Percentiles rank a stretch among this genome's conserved stretches.
phyloP scores from a whole-genome alignment of 2,797 vertebrate genomes.

The Pipistrellus kuhlii region DNA sequence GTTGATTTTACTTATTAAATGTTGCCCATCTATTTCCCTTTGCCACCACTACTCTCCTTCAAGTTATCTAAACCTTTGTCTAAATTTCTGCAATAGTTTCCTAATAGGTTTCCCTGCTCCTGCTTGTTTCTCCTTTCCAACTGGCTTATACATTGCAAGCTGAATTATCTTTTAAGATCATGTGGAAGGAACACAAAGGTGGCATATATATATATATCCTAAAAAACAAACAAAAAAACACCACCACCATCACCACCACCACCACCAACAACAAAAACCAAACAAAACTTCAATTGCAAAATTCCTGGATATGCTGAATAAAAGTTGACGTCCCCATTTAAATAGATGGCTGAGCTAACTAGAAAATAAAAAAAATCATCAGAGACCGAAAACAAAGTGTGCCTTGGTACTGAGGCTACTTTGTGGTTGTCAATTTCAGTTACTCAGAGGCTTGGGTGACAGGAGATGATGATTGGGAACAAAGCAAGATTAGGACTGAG shows the following conservation, averaged over 20 bases:
- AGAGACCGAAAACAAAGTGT: conserved; percentile 18
- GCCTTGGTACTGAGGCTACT: not conserved
- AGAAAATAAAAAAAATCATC: conserved; percentile 39
- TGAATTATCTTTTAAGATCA: conserved; percentile 22
- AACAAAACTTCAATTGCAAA: not conserved
- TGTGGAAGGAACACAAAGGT: not conserved
- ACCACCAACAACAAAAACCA: no score
- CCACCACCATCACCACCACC: no score
- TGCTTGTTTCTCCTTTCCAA: not conserved
- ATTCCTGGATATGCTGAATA: conserved; percentile 4
- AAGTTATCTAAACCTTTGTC: conserved; percentile 17
- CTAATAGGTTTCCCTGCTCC: not conserved
- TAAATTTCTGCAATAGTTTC: not conserved
- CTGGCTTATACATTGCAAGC: not conserved
- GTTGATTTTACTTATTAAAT: conserved; percentile 18
- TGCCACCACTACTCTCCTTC: not conserved
- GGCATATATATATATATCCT: not conserved
- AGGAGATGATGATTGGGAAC: not conserved
- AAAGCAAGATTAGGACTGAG: not conserved
- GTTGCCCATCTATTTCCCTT: not conserved
- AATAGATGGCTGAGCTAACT: not conserved
- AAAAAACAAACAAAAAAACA: not conserved
- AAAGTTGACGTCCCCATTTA: not conserved
- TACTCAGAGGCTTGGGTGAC: not conserved
- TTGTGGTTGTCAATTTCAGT: not conserved